Conservation (phyloP, 53 echinoderm and acorn worm genomes). For the Zoroaster sp. region DNA sequence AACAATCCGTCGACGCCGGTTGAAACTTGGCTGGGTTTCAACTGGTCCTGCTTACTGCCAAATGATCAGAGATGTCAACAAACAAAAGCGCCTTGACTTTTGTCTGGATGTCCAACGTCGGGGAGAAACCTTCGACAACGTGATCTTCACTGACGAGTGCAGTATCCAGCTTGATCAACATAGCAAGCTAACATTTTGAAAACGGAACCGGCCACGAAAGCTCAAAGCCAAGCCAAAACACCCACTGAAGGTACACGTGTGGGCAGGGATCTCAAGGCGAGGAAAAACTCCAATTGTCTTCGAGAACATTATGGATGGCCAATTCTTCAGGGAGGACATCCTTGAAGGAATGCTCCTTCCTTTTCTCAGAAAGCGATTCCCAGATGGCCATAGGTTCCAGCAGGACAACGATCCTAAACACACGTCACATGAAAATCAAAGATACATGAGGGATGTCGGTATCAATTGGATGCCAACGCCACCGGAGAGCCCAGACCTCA, state of each 20-base stretch:
- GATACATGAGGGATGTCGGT: conserved; percentile 8
- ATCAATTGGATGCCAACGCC: conserved; percentile 44
- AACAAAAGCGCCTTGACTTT: no score
- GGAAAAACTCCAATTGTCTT: conserved; percentile 28
- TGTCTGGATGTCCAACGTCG: background rate
- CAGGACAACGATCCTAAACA: conserved; percentile 52
- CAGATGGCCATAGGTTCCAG: conserved; percentile 31
- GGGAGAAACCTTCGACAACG: conserved; percentile 4
- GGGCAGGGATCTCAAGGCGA: conserved; percentile 37
- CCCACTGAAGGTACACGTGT: conserved; percentile 11
- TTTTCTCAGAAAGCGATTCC: background rate
- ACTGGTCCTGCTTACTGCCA: no score
- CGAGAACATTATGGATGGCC: conserved; percentile 7
- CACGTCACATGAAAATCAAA: background rate
- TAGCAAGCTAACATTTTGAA: conserved; percentile 12
- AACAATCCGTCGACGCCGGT: no score
- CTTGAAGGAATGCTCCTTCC: conserved; percentile 14
- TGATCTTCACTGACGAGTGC: conserved; percentile 33
- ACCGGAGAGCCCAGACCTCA: conserved; percentile 43
- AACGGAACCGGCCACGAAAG: background rate
- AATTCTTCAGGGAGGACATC: conserved; percentile 30
- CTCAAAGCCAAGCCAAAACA: conserved; percentile 44
- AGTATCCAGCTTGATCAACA: background rate
- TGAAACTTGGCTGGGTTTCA: no score
- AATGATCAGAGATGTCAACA: background rate